Conservation (phyloP, 1,140 invertebrate species). For the Drosophila aff. region DNA sequence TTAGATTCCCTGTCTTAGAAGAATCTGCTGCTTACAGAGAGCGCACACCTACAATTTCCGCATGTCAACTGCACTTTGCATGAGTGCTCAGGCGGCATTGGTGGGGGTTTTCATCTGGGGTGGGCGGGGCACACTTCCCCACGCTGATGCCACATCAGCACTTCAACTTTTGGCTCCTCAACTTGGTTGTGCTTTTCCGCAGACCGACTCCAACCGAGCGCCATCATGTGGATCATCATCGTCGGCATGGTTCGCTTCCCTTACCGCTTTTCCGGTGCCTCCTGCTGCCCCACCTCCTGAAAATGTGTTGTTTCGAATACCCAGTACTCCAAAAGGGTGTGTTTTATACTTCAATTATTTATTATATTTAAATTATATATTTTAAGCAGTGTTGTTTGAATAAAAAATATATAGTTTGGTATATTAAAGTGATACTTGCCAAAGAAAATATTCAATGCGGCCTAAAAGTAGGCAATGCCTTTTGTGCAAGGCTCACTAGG, state of each 20-base stretch:
- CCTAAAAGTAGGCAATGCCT: not conserved
- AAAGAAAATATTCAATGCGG: too few relatives aligned
- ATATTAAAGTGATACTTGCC: not conserved
- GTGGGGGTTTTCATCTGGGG: not conserved
- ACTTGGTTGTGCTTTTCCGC: constrained; percentile 58
- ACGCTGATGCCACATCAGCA: constrained; percentile 45
- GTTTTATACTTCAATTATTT: too few relatives aligned
- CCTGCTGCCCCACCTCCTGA: not conserved
- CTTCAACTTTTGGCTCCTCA: constrained; percentile 45
- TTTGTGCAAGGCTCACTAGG: not conserved
- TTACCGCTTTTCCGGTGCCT: constrained; percentile 7
- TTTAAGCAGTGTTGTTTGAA: not conserved
- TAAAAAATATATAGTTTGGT: not conserved
- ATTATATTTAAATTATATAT: not conserved
- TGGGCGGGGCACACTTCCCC: constrained; percentile 4
- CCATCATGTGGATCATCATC: constrained; percentile 27
- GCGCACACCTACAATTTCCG: constrained; percentile 77
- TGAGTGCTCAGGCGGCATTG: constrained; percentile 60
- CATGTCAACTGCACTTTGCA: constrained; percentile 82
- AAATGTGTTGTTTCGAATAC: constrained; percentile 12
- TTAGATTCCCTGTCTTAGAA: constrained; percentile 47
- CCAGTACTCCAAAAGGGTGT: too few relatives aligned
- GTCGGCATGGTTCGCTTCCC: constrained; percentile 32
- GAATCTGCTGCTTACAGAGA: constrained; percentile 1
- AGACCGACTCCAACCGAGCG: constrained; percentile 28